Percentiles rank a stretch among this genome's conserved stretches.
Conservation (phyloP, 2,888 invertebrate genomes). For the Pristionchus exspectatus region DNA sequence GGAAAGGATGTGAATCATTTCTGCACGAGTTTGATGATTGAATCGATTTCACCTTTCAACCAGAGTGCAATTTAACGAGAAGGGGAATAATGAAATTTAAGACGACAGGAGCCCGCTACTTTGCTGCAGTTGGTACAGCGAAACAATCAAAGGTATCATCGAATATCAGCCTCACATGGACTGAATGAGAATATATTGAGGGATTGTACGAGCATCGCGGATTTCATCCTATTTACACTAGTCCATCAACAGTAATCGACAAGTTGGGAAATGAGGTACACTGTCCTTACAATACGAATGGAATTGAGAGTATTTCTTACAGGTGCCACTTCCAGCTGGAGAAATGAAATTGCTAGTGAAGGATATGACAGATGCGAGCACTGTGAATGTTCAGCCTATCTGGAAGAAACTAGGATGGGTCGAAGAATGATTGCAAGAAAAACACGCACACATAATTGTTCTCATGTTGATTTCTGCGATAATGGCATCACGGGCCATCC, state of each 20-base stretch:
- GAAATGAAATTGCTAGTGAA: slow-evolving; percentile 15
- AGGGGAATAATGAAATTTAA: background rate
- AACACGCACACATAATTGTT: background rate
- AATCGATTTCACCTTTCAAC: too few species aligned
- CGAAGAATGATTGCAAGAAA: background rate
- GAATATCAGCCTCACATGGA: too few species aligned
- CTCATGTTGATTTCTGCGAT: background rate
- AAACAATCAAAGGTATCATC: background rate
- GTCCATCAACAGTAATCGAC: background rate
- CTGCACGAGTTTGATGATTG: background rate
- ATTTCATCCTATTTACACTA: background rate
- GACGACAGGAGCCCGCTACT: slow-evolving; percentile 5
- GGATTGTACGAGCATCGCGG: background rate
- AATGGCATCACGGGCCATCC: too few species aligned
- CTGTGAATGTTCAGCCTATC: background rate
- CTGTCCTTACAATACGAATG: background rate
- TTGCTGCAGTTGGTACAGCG: background rate
- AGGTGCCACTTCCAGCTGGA: background rate
- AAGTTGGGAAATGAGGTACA: background rate
- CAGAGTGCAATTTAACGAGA: too few species aligned
- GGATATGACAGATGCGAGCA: background rate
- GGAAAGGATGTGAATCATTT: too few species aligned
- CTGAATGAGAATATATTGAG: background rate
- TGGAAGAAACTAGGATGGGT: background rate
- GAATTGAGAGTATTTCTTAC: background rate